phyloP scores from a whole-genome alignment of 2,113 vertebrate genomes.

The Stercorarius parasiticus region DNA sequence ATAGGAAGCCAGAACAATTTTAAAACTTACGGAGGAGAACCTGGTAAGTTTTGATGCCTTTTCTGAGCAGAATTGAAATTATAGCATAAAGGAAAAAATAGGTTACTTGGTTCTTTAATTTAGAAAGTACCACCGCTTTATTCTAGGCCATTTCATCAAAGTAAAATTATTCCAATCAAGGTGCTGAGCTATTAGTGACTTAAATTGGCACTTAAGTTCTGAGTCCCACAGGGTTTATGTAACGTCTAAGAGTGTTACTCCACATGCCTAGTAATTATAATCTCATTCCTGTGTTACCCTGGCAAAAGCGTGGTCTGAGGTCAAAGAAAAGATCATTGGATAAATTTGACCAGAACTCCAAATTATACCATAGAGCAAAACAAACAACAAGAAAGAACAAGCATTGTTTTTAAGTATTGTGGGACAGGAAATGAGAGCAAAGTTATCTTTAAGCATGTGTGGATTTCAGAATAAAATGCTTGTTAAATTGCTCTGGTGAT shows the following conservation, averaged over 20 bases:
- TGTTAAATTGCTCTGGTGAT: not conserved
- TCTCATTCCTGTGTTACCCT: not conserved
- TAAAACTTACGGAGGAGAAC: not conserved
- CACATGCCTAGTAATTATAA: not conserved
- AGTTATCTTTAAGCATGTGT: not conserved
- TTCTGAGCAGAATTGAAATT: not conserved
- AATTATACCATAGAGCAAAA: constrained; percentile 31
- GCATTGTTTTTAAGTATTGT: not conserved
- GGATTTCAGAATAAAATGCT: not conserved
- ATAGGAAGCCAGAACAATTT: not conserved
- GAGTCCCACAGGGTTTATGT: not conserved
- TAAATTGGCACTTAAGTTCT: not conserved
- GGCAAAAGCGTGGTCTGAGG: not conserved
- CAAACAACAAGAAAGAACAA: not conserved
- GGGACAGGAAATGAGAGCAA: not conserved
- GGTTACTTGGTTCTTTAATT: not conserved
- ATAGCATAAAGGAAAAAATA: not conserved
- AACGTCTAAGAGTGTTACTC: not conserved
- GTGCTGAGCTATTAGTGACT: not conserved
- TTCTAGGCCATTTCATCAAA: not conserved
- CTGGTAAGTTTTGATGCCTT: not conserved
- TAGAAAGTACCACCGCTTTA: not conserved
- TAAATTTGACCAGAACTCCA: constrained; percentile 28
- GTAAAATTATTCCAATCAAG: not conserved
- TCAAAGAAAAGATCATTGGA: constrained; percentile 1